Percentiles rank a stretch among this genome's conserved stretches.
These are phyloP conservation scores for Synanthedon vespiformis DNA, from an alignment of 2,888 invertebrate species.

Conservation along the genomic window DNA sequence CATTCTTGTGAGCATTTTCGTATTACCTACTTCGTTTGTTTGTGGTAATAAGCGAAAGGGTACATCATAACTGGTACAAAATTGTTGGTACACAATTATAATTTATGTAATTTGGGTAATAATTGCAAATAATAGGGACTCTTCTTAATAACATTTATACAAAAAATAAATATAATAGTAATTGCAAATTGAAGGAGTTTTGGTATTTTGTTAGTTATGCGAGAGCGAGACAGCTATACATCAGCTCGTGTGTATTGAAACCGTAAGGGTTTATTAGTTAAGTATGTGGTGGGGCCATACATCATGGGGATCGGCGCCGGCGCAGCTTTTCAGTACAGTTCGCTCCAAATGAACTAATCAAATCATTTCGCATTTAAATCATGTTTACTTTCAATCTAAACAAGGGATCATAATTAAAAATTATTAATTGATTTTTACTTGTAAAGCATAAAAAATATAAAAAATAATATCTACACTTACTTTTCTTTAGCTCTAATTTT, in stretches of 20 bases:
- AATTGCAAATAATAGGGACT: not conserved
- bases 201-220: not conserved
- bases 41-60: not conserved
- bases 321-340: constrained; percentile 17
- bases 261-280: constrained; percentile 52
- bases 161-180: not conserved
- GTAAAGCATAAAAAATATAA: too few relatives aligned
- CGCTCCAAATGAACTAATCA: not conserved
- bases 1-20: not conserved
- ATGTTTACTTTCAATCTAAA: too few relatives aligned
- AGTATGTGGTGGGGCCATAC: constrained; percentile 55
- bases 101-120: not conserved
- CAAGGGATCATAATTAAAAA: too few relatives aligned
- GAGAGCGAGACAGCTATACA: constrained; percentile 36
- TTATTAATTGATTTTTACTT: too few relatives aligned
- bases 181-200: constrained; percentile 2
- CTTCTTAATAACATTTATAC: not conserved
- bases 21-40: not conserved
- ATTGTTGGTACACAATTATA: not conserved
- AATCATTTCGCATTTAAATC: too few relatives aligned
- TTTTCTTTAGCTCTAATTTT: too few relatives aligned
- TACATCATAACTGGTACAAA: not conserved
- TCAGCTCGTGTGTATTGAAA: constrained; percentile 29
- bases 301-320: constrained; percentile 55
- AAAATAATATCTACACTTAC: too few relatives aligned